Base-by-base conservation (phyloP, 2,113 vertebrate species). In the Microtus ochrogaster region DNA sequence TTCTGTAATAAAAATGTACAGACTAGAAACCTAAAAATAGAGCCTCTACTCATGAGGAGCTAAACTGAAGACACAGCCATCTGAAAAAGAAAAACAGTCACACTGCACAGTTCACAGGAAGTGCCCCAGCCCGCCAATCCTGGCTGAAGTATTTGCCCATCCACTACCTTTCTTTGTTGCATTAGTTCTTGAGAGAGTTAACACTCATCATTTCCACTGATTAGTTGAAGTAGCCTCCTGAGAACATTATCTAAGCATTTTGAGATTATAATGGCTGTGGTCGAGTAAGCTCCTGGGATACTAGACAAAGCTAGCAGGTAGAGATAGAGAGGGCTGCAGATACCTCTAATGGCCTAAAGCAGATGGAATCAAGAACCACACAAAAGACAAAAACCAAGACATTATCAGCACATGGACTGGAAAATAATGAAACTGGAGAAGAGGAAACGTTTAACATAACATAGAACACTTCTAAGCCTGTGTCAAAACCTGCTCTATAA, bases 1-100 rank as follows among this genome's bases (percentile, higher is more conserved):
- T 91, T 73, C 49, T 41, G 0, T 85, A 68, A 82, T 86, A 49
- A 84, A 93, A 88, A 94, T 72, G 36, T 19, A 85, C 26, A 92
- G 47, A 70, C 47, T 16, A 74, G 72, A 94, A 84, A 17, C 4
- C 21, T 90, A 58, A 94, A 92, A 39, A 55, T n/a, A 92, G 70
- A 76, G 28, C 24, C 11, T 36, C n/a, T 92, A 14, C 14, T 16
- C 19, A 9, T 85, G 24, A 28, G 76, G 17, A 5, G 73, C 3
- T 63, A 49, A 73, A 49, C 52, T 33, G 41, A 86, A 47, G 63
- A 55, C 7, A 66, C 12, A 55, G 16, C 1, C 39, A 73, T 44
- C 7, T 58, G 13, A 78, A 2, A 86, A n/a, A 39, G 47, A 44
- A 55, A 91, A 52, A 30, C 33, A 68, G 21, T 89, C 13, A 63